Evolutionary conservation across 2,113 vertebrate species (phyloP).

Genomic region (Maccullochella peelii): DNA sequence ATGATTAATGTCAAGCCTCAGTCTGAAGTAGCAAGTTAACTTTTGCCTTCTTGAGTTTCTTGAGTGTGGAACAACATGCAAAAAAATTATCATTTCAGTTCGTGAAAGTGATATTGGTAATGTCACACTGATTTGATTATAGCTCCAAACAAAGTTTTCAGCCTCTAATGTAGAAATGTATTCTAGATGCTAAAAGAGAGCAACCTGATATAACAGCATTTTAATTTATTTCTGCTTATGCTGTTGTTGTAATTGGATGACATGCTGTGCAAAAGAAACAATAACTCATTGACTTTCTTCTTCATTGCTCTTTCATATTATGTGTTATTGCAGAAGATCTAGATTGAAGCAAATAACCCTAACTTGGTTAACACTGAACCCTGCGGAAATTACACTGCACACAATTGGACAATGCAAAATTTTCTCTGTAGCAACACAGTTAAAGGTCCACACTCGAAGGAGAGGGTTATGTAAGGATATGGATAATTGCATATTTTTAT

Average conservation of each 20-base stretch:
- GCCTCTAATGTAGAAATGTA: neutral
- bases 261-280: neutral
- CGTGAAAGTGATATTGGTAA: neutral
- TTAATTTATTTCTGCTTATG: neutral
- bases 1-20: conserved; percentile 1
- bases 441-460: neutral
- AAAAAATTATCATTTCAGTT: neutral
- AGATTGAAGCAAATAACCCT: neutral
- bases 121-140: neutral
- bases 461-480: neutral
- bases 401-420: neutral
- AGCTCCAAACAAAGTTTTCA: neutral
- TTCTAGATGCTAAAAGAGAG: neutral
- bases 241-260: neutral
- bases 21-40: neutral
- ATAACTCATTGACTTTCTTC: neutral
- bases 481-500: conserved; percentile 15
- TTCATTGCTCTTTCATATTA: neutral
- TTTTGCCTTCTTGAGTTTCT: neutral
- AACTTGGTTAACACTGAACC: neutral
- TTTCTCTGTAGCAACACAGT: neutral
- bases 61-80: neutral
- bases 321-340: neutral
- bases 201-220: neutral
- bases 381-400: neutral